phyloP scores from a whole-genome alignment of 2,113 vertebrate species.

The Cromileptes altivelis region DNA sequence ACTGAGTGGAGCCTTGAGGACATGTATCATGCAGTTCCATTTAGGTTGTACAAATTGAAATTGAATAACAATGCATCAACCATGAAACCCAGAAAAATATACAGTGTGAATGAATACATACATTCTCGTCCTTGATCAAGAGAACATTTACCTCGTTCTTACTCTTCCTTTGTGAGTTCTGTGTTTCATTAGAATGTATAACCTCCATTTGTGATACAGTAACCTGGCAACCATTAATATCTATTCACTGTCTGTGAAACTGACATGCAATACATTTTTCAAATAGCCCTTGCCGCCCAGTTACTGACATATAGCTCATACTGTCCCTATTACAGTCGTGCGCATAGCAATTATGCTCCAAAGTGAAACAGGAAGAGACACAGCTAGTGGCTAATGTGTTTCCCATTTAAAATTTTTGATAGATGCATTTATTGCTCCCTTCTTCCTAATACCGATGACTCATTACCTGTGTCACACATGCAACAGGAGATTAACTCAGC shows the following conservation, averaged over 20 bases:
- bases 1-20: not conserved
- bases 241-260: conserved; percentile 22
- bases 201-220: not conserved
- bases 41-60: not conserved
- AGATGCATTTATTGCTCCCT: conserved; percentile 26
- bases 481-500: conserved; percentile 54
- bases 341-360: conserved; percentile 23
- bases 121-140: not conserved
- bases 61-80: not conserved
- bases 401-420: conserved; percentile 42
- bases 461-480: conserved; percentile 41
- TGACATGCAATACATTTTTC: conserved; percentile 32
- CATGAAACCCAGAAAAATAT: not conserved
- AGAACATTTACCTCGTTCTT: not conserved
- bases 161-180: not conserved
- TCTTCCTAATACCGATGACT: conserved; percentile 9
- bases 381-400: conserved; percentile 35
- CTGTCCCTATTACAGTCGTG: conserved; percentile 20
- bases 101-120: too few species aligned
- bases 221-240: conserved; percentile 41
- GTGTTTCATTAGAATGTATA: not conserved
- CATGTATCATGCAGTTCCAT: not conserved
- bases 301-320: conserved; percentile 17
- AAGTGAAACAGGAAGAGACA: conserved; percentile 29
- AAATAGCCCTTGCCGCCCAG: not conserved